Evolutionary conservation across 2,797 vertebrate species (phyloP).

Genomic region (Chloroceryle inda): DNA sequence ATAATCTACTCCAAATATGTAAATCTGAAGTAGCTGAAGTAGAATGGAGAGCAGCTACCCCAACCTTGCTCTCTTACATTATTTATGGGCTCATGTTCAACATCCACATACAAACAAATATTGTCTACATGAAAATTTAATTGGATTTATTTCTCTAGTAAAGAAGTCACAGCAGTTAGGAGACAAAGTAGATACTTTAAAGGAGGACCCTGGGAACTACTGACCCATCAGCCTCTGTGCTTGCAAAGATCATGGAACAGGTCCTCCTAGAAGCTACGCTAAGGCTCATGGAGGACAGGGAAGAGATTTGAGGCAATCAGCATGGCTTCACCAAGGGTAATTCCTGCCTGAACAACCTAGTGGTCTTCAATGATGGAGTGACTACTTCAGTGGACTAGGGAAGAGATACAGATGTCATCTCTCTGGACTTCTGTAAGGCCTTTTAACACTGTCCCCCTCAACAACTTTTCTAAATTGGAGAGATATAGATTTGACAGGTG

Average conservation of each 20-base stretch:
- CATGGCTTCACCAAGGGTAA: too few relatives aligned
- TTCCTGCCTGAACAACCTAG: too few relatives aligned
- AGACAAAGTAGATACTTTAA: not conserved
- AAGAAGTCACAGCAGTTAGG: not conserved
- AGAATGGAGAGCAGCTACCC: not conserved
- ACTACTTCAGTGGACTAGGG: too few relatives aligned
- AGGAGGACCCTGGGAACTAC: not conserved
- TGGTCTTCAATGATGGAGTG: too few relatives aligned
- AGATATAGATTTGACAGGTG: not conserved
- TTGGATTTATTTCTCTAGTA: not conserved
- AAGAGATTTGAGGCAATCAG: too few relatives aligned
- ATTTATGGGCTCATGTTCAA: not conserved
- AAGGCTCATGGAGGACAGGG: too few relatives aligned
- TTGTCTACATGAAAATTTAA: not conserved
- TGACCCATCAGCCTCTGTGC: not conserved
- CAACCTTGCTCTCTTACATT: not conserved
- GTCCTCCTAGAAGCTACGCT: not conserved
- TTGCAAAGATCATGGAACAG: not conserved
- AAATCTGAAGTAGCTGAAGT: not conserved
- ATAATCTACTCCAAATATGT: not conserved
- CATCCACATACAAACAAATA: not conserved
- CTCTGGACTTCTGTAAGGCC: too few relatives aligned
- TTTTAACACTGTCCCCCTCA: not conserved
- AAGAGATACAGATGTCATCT: too few relatives aligned
- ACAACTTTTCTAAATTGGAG: not conserved